Percentiles rank a stretch among this genome's conserved stretches.
Conservation (phyloP, 2,888 invertebrate genomes). For the Herminia tarsipennalis region DNA sequence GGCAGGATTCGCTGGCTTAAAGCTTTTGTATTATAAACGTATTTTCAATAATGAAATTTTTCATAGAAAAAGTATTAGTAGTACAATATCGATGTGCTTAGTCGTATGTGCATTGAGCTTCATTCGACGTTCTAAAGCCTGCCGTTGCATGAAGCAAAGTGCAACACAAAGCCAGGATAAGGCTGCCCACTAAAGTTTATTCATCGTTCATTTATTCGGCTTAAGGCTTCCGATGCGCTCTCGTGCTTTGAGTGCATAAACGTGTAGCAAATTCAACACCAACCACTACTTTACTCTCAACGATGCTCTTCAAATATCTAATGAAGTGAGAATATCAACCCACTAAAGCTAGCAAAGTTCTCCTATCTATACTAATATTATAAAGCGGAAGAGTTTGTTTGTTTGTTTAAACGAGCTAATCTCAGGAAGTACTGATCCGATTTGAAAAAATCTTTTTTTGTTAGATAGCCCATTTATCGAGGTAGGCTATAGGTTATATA, state of each 20-base stretch:
- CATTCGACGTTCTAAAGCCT: slow-evolving; percentile 6
- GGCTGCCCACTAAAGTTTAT: slow-evolving; percentile 20
- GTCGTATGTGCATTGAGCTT: slow-evolving; percentile 1
- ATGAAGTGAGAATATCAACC: slow-evolving; percentile 3
- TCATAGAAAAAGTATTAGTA: too few relatives aligned
- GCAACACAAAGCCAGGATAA: slow-evolving; percentile 12
- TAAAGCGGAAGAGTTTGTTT: too few relatives aligned
- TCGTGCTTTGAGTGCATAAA: slow-evolving; percentile 33
- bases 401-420: too few relatives aligned
- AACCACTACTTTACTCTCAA: slow-evolving; percentile 19
- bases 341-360: neutral
- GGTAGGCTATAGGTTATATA: too few relatives aligned
- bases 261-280: slow-evolving; percentile 28
- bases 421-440: too few relatives aligned
- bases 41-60: too few relatives aligned
- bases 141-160: slow-evolving; percentile 2
- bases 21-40: too few relatives aligned
- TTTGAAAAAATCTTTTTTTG: too few relatives aligned
- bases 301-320: slow-evolving; percentile 6
- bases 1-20: too few relatives aligned
- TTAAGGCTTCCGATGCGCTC: slow-evolving; percentile 26
- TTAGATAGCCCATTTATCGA: too few relatives aligned
- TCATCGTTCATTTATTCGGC: slow-evolving; percentile 36
- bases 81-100: neutral
- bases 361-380: too few relatives aligned